phyloP scores from a whole-genome alignment of 2,797 vertebrate genomes.

The Bovichtus variegatus region DNA sequence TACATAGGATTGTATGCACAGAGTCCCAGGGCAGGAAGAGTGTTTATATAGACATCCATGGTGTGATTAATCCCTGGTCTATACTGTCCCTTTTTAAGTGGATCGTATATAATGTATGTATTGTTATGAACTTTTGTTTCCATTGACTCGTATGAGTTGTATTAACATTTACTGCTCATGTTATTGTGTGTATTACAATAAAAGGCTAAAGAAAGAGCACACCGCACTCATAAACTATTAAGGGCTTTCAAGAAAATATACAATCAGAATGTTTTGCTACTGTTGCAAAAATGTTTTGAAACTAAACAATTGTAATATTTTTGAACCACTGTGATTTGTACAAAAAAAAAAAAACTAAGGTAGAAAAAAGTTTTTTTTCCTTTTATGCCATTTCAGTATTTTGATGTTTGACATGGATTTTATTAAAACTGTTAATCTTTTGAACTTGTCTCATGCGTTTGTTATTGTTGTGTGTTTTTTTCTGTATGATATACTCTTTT shows the following conservation, averaged over 20 bases:
- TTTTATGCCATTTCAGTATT: constrained; percentile 88
- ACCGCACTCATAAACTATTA: constrained; percentile 80
- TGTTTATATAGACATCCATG: constrained; percentile 55
- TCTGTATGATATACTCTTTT: background rate
- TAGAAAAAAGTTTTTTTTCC: constrained; percentile 24
- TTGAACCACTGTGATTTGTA: constrained; percentile 90
- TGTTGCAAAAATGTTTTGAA: constrained; percentile 83
- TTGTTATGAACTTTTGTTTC: constrained; percentile 79
- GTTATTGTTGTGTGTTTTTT: constrained; percentile 27
- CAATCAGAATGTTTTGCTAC: constrained; percentile 89
- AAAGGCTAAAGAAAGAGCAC: constrained; percentile 75
- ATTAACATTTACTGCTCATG: constrained; percentile 74
- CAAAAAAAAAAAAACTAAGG: constrained; percentile 74
- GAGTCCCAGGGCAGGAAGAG: constrained; percentile 36
- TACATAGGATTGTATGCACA: constrained; percentile 49
- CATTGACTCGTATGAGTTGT: constrained; percentile 65
- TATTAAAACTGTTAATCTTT: constrained; percentile 88
- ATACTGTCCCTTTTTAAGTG: constrained; percentile 66
- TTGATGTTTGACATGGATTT: constrained; percentile 89
- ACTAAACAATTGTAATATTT: constrained; percentile 87
- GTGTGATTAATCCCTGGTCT: constrained; percentile 65
- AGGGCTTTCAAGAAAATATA: constrained; percentile 83
- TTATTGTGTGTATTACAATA: constrained; percentile 66
- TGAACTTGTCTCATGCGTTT: constrained; percentile 43
- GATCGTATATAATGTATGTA: constrained; percentile 70